phyloP scores from a whole-genome alignment of 2,113 vertebrate species.

The Picathartes gymnocephalus region DNA sequence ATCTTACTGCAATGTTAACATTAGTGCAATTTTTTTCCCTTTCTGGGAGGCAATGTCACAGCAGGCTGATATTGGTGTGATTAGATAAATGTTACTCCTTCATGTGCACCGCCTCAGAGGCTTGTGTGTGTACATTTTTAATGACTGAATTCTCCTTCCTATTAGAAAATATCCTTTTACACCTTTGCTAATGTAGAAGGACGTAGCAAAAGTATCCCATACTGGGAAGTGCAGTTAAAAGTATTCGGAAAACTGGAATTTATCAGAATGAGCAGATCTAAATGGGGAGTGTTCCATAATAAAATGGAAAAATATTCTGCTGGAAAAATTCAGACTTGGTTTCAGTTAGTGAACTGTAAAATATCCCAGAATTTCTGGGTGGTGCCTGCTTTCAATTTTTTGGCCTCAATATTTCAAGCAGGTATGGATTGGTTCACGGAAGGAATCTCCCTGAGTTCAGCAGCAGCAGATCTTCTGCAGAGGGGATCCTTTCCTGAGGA shows the following conservation, averaged over 20 bases:
- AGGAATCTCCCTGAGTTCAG: neutral
- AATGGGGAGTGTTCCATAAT: neutral
- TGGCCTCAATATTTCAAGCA: neutral
- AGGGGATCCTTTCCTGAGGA: neutral
- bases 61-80: conserved; percentile 2
- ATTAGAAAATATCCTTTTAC: neutral
- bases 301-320: neutral
- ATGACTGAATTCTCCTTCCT: neutral
- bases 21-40: conserved; percentile 22
- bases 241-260: neutral
- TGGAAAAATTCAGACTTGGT: neutral
- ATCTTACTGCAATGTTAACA: conserved; percentile 39
- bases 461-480: neutral
- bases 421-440: neutral
- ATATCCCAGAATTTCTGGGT: neutral
- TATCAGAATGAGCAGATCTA: neutral
- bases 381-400: neutral
- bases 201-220: neutral
- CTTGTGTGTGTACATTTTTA: neutral
- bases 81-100: conserved; percentile 53
- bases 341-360: neutral
- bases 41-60: conserved; percentile 37
- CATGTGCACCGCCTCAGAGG: neutral
- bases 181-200: neutral
- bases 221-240: neutral